Percentiles rank a stretch among this genome's conserved stretches.
phyloP scores from a whole-genome alignment of 2,113 vertebrate genomes.

The Talpa occidentalis region DNA sequence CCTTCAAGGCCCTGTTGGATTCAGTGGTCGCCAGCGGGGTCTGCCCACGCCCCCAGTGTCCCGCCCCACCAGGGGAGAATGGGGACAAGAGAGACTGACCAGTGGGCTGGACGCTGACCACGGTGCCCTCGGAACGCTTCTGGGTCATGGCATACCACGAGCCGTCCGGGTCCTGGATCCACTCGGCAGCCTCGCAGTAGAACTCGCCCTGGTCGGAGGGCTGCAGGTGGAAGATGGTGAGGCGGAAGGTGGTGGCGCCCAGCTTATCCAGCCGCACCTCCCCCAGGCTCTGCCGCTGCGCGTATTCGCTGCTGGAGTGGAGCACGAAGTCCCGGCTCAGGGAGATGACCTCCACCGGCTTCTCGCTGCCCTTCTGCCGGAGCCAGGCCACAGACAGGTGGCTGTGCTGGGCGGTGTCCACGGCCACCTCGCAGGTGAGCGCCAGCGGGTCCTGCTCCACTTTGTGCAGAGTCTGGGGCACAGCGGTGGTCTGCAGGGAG shows the following conservation, averaged over 20 bases:
- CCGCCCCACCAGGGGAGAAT: background rate
- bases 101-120: constrained; percentile 94
- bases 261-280: constrained; percentile 95
- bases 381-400: constrained; percentile 96
- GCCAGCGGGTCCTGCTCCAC: constrained; percentile 95
- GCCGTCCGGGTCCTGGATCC: constrained; percentile 96
- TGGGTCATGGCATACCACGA: constrained; percentile 97
- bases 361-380: constrained; percentile 88
- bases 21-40: background rate
- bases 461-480: constrained; percentile 93
- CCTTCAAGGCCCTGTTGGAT: background rate
- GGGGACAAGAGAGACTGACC: constrained; percentile 86
- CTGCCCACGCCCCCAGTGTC: background rate
- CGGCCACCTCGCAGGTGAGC: constrained; percentile 93
- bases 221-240: constrained; percentile 96
- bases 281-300: constrained; percentile 93
- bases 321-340: constrained; percentile 94
- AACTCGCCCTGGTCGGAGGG: constrained; percentile 94
- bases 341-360: constrained; percentile 92
- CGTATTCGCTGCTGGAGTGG: constrained; percentile 90
- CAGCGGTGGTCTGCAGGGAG: constrained; percentile 86
- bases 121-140: constrained; percentile 93
- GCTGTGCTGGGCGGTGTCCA: constrained; percentile 93
- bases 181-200: constrained; percentile 96
- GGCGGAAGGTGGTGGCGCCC: constrained; percentile 91